These are phyloP conservation scores for Anser brachyrhynchus DNA, from an alignment of 2,113 vertebrate genomes.

Conservation along the genomic window DNA sequence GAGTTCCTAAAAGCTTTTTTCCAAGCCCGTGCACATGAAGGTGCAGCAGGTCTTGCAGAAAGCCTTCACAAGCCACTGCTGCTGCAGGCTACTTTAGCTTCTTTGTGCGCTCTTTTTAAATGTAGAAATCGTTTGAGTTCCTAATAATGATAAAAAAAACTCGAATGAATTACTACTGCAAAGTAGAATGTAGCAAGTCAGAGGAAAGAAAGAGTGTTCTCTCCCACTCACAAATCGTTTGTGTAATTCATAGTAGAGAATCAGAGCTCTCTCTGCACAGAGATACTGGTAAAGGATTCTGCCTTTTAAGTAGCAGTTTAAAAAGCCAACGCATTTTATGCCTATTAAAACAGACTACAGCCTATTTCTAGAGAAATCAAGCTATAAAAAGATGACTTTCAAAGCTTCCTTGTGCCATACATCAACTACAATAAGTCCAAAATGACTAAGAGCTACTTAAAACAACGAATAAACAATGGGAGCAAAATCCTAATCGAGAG, in stretches of 20 bases:
- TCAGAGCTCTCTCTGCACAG: neutral
- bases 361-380: conserved; percentile 9
- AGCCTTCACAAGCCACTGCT: neutral
- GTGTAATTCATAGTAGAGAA: neutral
- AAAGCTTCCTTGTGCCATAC: neutral
- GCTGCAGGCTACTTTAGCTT: neutral
- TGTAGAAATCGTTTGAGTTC: neutral
- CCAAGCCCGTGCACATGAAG: neutral
- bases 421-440: neutral
- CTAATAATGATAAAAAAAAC: neutral
- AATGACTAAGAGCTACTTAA: neutral
- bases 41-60: neutral
- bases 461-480: neutral
- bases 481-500: neutral
- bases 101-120: neutral
- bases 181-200: neutral
- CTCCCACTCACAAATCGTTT: neutral
- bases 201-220: neutral
- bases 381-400: neutral
- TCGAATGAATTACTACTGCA: neutral
- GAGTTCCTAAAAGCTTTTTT: neutral
- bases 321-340: rapidly evolving
- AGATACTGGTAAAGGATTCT: neutral
- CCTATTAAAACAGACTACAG: neutral
- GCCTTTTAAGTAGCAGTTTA: neutral